Evolutionary conservation across 2,888 invertebrate species (phyloP).

Genomic region (Aspidapion aeneum): DNA sequence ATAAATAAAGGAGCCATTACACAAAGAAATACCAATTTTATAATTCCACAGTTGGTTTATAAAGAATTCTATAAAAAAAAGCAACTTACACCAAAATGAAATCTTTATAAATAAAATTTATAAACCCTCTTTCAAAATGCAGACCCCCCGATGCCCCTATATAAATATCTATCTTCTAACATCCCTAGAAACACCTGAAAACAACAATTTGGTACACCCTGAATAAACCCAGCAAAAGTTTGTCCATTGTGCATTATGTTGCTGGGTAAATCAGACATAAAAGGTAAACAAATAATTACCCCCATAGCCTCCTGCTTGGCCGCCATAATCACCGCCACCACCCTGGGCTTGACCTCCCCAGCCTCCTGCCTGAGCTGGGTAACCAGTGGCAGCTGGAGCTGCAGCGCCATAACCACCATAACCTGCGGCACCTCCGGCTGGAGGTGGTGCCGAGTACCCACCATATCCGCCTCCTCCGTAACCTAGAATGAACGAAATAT

Average conservation of each 20-base stretch:
- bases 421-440: constrained; percentile 15
- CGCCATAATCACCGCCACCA: constrained; percentile 18
- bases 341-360: constrained; percentile 14
- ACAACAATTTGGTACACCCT: constrained; percentile 36
- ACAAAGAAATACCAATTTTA: too few species aligned
- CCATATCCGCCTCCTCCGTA: constrained; percentile 25
- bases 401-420: constrained; percentile 13
- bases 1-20: too few species aligned
- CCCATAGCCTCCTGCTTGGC: constrained; percentile 25
- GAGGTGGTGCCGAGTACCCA: constrained; percentile 34
- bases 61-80: too few species aligned
- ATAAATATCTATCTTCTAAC: background rate
- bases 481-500: constrained; percentile 12
- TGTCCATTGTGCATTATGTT: constrained; percentile 24
- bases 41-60: too few species aligned
- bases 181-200: background rate
- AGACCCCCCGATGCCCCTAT: too few species aligned
- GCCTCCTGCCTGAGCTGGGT: constrained; percentile 15
- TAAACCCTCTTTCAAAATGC: too few species aligned
- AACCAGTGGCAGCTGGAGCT: constrained; percentile 19
- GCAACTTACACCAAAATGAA: too few species aligned
- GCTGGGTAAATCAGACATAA: too few species aligned
- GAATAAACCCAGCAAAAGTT: constrained; percentile 32
- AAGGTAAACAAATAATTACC: too few species aligned
- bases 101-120: too few species aligned